Evolutionary conservation across 2,113 vertebrate genomes (phyloP).

Genomic region (Arothron firmamentum): DNA sequence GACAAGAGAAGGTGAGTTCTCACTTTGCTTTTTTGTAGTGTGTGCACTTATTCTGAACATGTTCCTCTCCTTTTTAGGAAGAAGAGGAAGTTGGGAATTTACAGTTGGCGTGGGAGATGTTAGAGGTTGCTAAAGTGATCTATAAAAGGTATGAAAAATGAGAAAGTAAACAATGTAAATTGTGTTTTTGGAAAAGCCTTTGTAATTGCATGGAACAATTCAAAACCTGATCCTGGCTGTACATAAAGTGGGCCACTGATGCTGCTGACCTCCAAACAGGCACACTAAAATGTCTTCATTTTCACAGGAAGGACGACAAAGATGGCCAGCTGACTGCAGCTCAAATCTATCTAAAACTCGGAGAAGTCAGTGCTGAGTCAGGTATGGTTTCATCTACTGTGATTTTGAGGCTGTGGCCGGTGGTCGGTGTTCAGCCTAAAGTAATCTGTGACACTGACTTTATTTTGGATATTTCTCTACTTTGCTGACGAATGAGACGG

Average conservation of each 20-base stretch:
- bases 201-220: neutral
- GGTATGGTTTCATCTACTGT: slow-evolving; percentile 62
- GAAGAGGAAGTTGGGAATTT: slow-evolving; percentile 94
- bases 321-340: slow-evolving; percentile 93
- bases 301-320: slow-evolving; percentile 81
- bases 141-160: slow-evolving; percentile 83
- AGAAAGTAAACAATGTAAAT: no score
- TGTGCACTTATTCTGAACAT: neutral
- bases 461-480: no score
- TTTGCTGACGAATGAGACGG: no score
- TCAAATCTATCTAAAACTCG: slow-evolving; percentile 90
- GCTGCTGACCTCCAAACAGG: no score
- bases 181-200: no score
- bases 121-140: slow-evolving; percentile 95
- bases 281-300: neutral
- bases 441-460: no score
- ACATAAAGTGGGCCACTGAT: no score
- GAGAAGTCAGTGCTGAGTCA: slow-evolving; percentile 93
- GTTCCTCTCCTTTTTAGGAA: slow-evolving; percentile 69
- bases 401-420: no score
- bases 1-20: slow-evolving; percentile 60
- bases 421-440: no score
- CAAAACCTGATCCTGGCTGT: neutral
- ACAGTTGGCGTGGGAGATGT: slow-evolving; percentile 97
- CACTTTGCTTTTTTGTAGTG: neutral